Evolutionary conservation across 2,113 vertebrate genomes (phyloP).

Genomic region (Recurvirostra avosetta): DNA sequence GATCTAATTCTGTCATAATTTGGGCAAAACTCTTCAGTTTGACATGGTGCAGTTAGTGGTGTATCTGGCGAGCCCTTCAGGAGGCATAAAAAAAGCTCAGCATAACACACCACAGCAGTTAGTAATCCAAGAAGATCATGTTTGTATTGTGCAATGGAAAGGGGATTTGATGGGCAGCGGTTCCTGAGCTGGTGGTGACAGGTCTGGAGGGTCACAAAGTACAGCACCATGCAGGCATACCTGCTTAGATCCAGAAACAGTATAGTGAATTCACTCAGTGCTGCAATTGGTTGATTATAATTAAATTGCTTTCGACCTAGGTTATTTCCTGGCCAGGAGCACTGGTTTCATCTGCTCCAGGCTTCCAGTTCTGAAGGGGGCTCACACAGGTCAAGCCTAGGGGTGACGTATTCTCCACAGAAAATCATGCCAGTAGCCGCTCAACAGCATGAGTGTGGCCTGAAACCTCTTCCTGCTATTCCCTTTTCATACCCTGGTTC

Average conservation of each 20-base stretch:
- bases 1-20: not conserved
- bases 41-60: not conserved
- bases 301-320: not conserved
- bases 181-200: not conserved
- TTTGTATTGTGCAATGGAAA: not conserved
- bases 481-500: not conserved
- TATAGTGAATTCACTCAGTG: not conserved
- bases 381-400: fast-evolving
- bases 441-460: not conserved
- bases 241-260: not conserved
- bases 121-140: not conserved
- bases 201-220: not conserved
- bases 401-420: not conserved
- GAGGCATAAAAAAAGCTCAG: not conserved
- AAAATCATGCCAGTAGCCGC: not conserved
- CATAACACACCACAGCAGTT: not conserved
- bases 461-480: not conserved
- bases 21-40: not conserved
- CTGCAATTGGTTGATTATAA: not conserved
- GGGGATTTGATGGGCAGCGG: not conserved
- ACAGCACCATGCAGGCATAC: not conserved
- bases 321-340: not conserved
- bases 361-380: not conserved
- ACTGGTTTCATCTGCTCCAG: not conserved
- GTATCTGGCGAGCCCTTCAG: not conserved